Evolutionary conservation across 2,888 invertebrate genomes (phyloP).

Genomic region (Chloromyia formosa): DNA sequence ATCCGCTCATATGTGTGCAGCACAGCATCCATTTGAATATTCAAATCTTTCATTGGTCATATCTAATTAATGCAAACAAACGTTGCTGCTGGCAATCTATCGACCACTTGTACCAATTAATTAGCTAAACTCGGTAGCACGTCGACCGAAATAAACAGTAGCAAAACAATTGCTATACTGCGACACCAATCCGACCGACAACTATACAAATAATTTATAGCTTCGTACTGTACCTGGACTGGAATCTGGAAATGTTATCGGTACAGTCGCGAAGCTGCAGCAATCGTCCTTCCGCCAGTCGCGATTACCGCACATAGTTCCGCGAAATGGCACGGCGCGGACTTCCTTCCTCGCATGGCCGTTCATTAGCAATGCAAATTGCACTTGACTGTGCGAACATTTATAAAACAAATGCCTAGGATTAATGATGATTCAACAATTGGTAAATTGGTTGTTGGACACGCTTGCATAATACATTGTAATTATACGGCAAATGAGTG

Average conservation of each 20-base stretch:
- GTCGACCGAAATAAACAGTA: neutral
- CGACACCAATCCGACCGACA: too few species aligned
- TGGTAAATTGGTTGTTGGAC: neutral
- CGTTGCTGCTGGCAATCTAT: neutral
- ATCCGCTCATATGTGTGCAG: too few species aligned
- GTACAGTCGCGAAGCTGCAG: neutral
- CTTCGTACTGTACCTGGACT: too few species aligned
- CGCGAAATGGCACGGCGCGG: neutral
- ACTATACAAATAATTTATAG: too few species aligned
- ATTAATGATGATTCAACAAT: neutral
- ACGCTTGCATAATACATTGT: neutral
- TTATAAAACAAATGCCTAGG: neutral
- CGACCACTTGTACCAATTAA: conserved; percentile 8
- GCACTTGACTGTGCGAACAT: neutral
- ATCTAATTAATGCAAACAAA: conserved; percentile 10
- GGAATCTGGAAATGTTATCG: neutral
- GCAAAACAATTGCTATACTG: too few species aligned
- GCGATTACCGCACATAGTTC: neutral
- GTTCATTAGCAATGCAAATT: conserved; percentile 7
- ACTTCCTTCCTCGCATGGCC: neutral
- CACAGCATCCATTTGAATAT: neutral
- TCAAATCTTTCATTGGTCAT: conserved; percentile 5
- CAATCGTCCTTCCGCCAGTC: neutral
- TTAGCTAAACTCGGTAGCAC: neutral
- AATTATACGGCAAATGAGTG: too few species aligned